Evolutionary conservation across 2,797 vertebrate genomes (phyloP).

Genomic region (Parauchenoglanis ngamensis): DNA sequence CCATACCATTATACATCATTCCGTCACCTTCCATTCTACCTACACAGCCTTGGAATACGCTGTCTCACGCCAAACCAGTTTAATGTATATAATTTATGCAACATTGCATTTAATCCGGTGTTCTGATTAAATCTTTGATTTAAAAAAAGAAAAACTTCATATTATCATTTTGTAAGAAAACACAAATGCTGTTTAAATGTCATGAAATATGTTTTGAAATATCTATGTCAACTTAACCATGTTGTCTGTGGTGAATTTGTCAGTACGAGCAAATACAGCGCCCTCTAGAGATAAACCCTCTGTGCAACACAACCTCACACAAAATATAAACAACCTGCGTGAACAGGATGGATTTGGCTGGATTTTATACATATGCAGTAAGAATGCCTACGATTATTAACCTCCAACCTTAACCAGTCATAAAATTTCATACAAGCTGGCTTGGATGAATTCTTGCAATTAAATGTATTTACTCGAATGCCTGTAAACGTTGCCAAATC

Average conservation of each 20-base stretch:
- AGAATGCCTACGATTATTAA: background rate
- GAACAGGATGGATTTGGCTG: background rate
- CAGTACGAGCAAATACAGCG: constrained; percentile 17
- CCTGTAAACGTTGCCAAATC: background rate
- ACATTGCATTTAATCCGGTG: background rate
- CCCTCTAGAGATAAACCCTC: constrained; percentile 25
- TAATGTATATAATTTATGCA: background rate
- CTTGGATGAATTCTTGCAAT: background rate
- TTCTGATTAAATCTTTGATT: background rate
- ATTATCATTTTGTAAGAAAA: background rate
- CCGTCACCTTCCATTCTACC: background rate
- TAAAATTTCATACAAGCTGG: background rate
- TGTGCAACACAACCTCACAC: background rate
- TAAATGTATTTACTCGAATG: background rate
- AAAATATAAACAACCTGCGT: background rate
- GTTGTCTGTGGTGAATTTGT: background rate
- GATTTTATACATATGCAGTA: background rate
- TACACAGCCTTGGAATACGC: background rate
- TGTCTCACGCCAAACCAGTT: background rate
- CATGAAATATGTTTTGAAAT: background rate
- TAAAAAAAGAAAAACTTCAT: background rate
- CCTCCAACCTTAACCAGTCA: background rate
- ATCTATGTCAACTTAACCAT: no score
- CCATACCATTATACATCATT: background rate
- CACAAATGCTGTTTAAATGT: background rate